Percentiles rank a stretch among this genome's conserved stretches.
Evolutionary conservation across 1,140 invertebrate genomes (phyloP).

Genomic region (Archegozetes longisetosus): DNA sequence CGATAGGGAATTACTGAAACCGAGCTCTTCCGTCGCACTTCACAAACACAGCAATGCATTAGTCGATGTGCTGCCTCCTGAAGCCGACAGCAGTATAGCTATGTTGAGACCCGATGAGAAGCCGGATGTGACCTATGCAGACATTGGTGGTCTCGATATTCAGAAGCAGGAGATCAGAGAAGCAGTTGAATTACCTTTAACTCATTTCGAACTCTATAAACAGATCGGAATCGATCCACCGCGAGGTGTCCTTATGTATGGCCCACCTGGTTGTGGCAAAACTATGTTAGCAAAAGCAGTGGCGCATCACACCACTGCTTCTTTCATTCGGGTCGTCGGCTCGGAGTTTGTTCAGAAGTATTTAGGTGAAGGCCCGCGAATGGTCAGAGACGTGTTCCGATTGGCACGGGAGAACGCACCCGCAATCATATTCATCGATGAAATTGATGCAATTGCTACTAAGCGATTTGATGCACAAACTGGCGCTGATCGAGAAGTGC

Average conservation of each 20-base stretch:
- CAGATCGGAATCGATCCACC: conserved; percentile 96
- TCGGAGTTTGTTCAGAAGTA: conserved; percentile 99
- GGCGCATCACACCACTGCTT: conserved; percentile 87
- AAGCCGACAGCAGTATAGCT: conserved; percentile 92
- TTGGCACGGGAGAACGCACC: conserved; percentile 98
- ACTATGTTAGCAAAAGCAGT: conserved; percentile 99
- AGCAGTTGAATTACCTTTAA: conserved; percentile 92
- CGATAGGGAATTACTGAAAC: conserved; percentile 85
- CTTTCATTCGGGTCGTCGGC: conserved; percentile 95
- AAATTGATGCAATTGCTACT: conserved; percentile 96
- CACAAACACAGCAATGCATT: conserved; percentile 97
- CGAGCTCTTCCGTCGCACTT: conserved; percentile 85
- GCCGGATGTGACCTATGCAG: conserved; percentile 88
- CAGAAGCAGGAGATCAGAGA: conserved; percentile 99
- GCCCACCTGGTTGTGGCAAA: conserved; percentile 92
- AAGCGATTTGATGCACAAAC: conserved; percentile 98
- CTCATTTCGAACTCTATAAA: conserved; percentile 97
- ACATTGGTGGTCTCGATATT: conserved; percentile 99
- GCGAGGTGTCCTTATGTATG: conserved; percentile 92
- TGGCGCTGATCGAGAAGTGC: conserved; percentile 96
- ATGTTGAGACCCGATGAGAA: conserved; percentile 97
- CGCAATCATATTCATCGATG: conserved; percentile 98
- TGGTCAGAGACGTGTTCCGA: conserved; percentile 98
- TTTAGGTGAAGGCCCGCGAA: conserved; percentile 92
- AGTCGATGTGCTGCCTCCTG: conserved; percentile 89